phyloP scores from a whole-genome alignment of 1,140 invertebrate genomes.

The Caenorhabditis latens region DNA sequence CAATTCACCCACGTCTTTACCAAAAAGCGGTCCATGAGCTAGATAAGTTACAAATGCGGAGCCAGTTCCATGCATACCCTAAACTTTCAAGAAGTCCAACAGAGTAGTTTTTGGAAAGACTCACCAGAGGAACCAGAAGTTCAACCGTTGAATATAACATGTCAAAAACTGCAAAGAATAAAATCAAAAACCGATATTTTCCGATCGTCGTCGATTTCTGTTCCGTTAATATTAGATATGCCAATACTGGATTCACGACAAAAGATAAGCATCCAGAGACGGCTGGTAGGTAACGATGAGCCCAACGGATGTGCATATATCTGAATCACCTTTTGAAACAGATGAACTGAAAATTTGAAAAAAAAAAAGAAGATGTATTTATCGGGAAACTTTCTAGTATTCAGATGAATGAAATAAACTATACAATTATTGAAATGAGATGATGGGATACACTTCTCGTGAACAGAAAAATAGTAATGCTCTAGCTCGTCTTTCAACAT shows the following conservation, averaged over 20 bases:
- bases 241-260: neutral
- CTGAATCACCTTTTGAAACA: no score
- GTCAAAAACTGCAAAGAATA: slow-evolving; percentile 2
- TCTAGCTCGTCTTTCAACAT: no score
- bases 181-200: slow-evolving; percentile 3
- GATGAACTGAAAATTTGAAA: no score
- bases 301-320: neutral
- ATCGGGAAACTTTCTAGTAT: no score
- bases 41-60: neutral
- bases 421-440: no score
- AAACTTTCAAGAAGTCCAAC: neutral
- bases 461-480: no score
- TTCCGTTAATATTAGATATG: neutral
- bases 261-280: neutral
- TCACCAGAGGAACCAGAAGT: neutral
- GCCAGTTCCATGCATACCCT: neutral
- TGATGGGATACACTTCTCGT: no score
- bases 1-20: neutral
- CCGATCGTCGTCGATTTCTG: neutral
- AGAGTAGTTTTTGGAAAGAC: neutral
- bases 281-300: neutral
- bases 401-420: no score
- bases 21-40: neutral
- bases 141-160: neutral
- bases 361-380: no score